A percentile compares a stretch with the other conserved stretches of the same genome.
Evolutionary conservation across 2,113 vertebrate genomes (phyloP).

Genomic region (Synodontis membranacea): DNA sequence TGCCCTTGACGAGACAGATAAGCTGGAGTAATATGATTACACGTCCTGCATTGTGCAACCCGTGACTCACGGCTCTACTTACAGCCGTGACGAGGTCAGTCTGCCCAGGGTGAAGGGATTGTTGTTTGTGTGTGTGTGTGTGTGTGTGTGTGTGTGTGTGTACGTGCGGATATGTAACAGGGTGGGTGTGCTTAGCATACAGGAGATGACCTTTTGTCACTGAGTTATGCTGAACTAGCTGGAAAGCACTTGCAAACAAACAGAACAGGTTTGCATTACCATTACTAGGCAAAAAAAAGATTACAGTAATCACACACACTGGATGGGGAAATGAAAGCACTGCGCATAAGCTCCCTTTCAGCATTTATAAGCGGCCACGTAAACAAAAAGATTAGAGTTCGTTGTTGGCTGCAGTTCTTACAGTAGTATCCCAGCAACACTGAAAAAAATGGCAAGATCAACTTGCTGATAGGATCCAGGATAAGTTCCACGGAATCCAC

Average conservation of each 20-base stretch:
- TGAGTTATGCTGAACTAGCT: slow-evolving; percentile 39
- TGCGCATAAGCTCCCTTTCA: slow-evolving; percentile 22
- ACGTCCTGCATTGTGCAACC: slow-evolving; percentile 62
- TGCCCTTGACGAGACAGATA: slow-evolving; percentile 70
- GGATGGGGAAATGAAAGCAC: slow-evolving; percentile 38
- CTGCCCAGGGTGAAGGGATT: slow-evolving; percentile 31
- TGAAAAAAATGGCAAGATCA: slow-evolving; percentile 11
- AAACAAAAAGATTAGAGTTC: slow-evolving; percentile 36
- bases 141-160: slow-evolving; percentile 14
- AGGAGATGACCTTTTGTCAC: slow-evolving; percentile 34
- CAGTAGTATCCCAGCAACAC: not conserved
- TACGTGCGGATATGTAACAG: slow-evolving; percentile 12
- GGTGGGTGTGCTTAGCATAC: slow-evolving; percentile 17
- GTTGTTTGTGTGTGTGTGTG: slow-evolving; percentile 35
- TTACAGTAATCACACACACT: slow-evolving; percentile 44
- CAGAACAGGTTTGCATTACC: slow-evolving; percentile 35
- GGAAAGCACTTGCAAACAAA: slow-evolving; percentile 36
- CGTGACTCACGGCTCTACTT: slow-evolving; percentile 61
- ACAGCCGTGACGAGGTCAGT: slow-evolving; percentile 41
- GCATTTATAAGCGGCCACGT: slow-evolving; percentile 20
- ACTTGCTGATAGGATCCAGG: not conserved
- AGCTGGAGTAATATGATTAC: slow-evolving; percentile 66
- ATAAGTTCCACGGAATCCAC: not conserved
- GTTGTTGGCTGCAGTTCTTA: not conserved
- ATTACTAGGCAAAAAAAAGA: slow-evolving; percentile 24